Base-by-base conservation (phyloP, 2,888 invertebrate species). In the Liopterus haemorrhoidalis region DNA sequence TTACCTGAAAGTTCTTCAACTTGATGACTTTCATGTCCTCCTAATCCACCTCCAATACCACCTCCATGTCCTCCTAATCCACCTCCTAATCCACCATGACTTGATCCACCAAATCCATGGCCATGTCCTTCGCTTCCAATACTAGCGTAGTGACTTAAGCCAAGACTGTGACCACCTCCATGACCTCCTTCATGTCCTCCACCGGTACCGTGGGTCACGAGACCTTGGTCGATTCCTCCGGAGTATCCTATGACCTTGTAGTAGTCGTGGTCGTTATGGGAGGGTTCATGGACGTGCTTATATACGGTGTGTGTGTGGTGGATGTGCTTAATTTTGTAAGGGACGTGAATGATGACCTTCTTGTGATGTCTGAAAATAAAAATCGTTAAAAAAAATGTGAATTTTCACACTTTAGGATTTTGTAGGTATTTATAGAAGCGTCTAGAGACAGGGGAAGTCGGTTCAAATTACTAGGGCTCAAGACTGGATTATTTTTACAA, bases 271-370 rank as follows among this genome's bases (percentile, higher is more conserved):
- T 79, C 80, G 27, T 72, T 76, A 19, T 71, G 64, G 22, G 59
- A 59, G 50, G 59, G 68, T 49, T 62, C 64, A 57, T 80, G 81
- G 18, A 85, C 70, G 61, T 84, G 82, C 58, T 85, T 85, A 53
- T 81, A 81, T 30, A 83, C 77, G 30, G 85, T 86, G 61, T 85
- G 85, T 41, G 83, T 85, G 59, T 85, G 85, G 57, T 85, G 82
- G 57, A 82, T 77, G 51, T 81, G 81, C 60, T 86, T 84, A 53
- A 86, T 75, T 65, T 81, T 81, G 63, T 82, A 73, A 1, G 86
- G 86, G 37, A 86, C 84, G 67, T 86, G 85, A 63, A 86, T 85
- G 57, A 85, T 74, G 52, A 85, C 81, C 59, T 82, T 83, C 58
- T 81, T 81, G 65, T 81, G 79, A 22, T 49, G 54, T 45, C 63